Evolutionary conservation across 2,888 invertebrate genomes (phyloP).

Genomic region (Chouioia cunea): DNA sequence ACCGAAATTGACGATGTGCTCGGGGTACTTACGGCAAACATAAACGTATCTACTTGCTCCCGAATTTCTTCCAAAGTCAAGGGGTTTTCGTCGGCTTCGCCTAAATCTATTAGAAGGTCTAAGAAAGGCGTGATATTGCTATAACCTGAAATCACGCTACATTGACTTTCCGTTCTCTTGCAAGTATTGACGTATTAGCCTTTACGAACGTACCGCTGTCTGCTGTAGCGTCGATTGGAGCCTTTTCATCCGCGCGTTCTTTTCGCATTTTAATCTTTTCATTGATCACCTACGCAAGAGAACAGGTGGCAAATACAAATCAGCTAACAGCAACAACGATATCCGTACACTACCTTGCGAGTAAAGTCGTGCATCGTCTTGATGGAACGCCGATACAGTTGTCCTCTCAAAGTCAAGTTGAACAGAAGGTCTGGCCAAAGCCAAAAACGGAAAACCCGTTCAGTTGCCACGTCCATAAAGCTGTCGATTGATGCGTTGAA

Average conservation of each 20-base stretch:
- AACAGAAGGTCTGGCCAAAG: slow-evolving; percentile 50
- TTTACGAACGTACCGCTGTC: neutral
- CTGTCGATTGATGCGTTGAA: slow-evolving; percentile 32
- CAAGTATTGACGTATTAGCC: too few species aligned
- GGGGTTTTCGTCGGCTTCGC: slow-evolving; percentile 72
- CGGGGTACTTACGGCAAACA: slow-evolving; percentile 75
- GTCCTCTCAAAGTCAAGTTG: slow-evolving; percentile 47
- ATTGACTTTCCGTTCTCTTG: too few species aligned
- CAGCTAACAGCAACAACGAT: neutral
- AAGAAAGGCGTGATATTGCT: slow-evolving; percentile 77
- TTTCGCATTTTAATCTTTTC: neutral
- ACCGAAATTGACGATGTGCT: slow-evolving; percentile 54
- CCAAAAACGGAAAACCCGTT: slow-evolving; percentile 52
- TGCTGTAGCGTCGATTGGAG: neutral
- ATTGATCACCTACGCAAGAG: neutral
- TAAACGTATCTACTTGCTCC: slow-evolving; percentile 81
- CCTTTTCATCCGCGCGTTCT: neutral
- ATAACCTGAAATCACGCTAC: slow-evolving; percentile 63
- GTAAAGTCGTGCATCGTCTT: slow-evolving; percentile 51
- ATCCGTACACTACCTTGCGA: slow-evolving; percentile 35
- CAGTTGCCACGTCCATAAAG: slow-evolving; percentile 39
- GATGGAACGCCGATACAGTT: slow-evolving; percentile 45
- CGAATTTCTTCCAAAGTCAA: slow-evolving; percentile 74
- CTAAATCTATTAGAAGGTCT: slow-evolving; percentile 75
- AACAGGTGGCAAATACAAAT: neutral